phyloP scores from a whole-genome alignment of 1,140 invertebrate genomes.

The Sarcophaga bullata region DNA sequence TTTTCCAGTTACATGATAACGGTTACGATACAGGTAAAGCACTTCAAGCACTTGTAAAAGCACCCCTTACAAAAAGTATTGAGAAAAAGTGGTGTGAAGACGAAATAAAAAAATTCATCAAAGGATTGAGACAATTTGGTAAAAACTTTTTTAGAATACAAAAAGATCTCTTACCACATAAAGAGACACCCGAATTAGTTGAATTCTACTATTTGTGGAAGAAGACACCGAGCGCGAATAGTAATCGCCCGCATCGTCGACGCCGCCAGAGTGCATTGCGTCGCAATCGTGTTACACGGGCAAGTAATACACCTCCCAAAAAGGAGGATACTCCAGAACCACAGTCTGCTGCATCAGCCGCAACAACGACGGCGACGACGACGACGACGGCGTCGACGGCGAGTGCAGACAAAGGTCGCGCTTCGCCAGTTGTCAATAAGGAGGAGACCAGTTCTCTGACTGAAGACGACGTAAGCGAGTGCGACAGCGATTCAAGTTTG shows the following conservation, averaged over 20 bases:
- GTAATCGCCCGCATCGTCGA: conserved; percentile 90
- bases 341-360: conserved; percentile 64
- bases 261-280: conserved; percentile 88
- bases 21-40: conserved; percentile 95
- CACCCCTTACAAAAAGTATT: conserved; percentile 94
- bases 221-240: conserved; percentile 98
- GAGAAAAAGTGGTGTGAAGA: conserved; percentile 99
- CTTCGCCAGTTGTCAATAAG: conserved; percentile 71
- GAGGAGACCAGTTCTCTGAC: conserved; percentile 90
- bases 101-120: conserved; percentile 97
- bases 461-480: conserved; percentile 92
- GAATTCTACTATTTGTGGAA: conserved; percentile 99
- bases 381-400: conserved; percentile 61
- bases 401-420: conserved; percentile 62
- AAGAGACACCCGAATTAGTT: conserved; percentile 96
- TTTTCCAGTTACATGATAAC: conserved; percentile 84
- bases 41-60: conserved; percentile 94
- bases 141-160: conserved; percentile 99
- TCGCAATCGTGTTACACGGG: conserved; percentile 84
- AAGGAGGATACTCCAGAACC: conserved; percentile 66
- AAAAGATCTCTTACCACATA: conserved; percentile 94
- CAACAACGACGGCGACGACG: conserved; percentile 48
- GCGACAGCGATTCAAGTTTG: conserved; percentile 90
- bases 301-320: conserved; percentile 68
- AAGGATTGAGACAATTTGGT: conserved; percentile 96